These are phyloP conservation scores for Chloroceryle amazona DNA, from an alignment of 2,797 vertebrate genomes.

Conservation along the genomic window DNA sequence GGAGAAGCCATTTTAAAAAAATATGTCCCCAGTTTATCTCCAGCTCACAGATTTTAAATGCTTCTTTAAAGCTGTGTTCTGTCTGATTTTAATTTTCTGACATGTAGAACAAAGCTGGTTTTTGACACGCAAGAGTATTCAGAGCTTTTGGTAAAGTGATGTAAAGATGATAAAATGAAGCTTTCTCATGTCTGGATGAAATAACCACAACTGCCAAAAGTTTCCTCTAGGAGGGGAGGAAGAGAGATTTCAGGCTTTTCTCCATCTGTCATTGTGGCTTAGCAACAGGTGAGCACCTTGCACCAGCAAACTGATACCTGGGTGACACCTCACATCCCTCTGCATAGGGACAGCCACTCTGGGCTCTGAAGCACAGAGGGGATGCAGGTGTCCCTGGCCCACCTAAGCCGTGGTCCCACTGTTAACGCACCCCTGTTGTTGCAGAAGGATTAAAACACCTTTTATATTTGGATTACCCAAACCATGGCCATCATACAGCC, in stretches of 20 bases:
- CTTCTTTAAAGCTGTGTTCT: background rate
- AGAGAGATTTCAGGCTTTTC: background rate
- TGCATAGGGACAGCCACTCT: background rate
- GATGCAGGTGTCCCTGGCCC: accelerated
- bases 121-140: background rate
- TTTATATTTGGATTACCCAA: background rate
- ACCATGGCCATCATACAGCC: background rate
- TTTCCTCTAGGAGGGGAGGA: background rate
- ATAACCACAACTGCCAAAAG: background rate
- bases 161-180: background rate
- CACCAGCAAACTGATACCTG: background rate
- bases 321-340: background rate
- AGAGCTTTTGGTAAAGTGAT: background rate
- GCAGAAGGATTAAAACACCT: background rate
- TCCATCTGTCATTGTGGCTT: background rate
- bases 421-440: background rate
- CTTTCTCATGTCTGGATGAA: background rate
- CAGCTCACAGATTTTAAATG: background rate
- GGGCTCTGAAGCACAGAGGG: background rate
- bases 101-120: background rate
- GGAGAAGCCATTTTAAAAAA: background rate
- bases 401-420: background rate
- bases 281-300: background rate
- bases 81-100: background rate
- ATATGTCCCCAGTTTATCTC: background rate